Base-by-base conservation (phyloP, 2,888 invertebrate species). In the Drosophila borealis region DNA sequence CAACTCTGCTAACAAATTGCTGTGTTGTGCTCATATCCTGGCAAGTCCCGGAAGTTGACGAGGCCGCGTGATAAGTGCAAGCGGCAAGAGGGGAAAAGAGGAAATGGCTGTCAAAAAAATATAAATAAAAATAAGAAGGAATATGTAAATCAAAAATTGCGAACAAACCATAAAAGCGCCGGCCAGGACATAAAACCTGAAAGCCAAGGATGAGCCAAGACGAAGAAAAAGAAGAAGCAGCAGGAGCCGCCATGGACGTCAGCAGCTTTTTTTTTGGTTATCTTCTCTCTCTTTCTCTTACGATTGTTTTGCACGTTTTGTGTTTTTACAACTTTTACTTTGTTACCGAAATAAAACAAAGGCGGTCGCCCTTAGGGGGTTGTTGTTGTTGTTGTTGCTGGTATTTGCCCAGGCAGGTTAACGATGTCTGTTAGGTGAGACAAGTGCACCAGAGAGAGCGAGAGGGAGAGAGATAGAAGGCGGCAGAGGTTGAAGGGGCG, bases 281-380 rank as follows among this genome's bases (percentile, higher is more conserved):
- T 37, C 9, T 44, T 14, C 17, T 14, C 14, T 29, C 55, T 60
- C 48, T 50, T 51, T 39, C 37, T 17, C 1, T 46, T 5, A n/a
- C 53, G 34, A 19, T 8, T 45, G 39, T 63, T 63, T 64, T 48
- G 65, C 60, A 71, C 53, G 53, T 71, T 62, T 70, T 62, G 44
- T 50, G 45, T 65, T 84, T 81, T 79, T 79, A 80, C 75, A 80
- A 86, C 80, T 86, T 81, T 74, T 87, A 87, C 81, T 87, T 81
- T 81, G 81, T 81, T 87, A 80, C 70, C 66, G 71, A 81, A 86
- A 81, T 86, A 86, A 77, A 86, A 87, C 84, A 81, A 86, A 70
- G 77, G 57, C 60, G 44, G 11, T 39, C 59, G 54, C 63, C 71
- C 56, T 44, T 37, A 51, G 51, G 37, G 61, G 68, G 34, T 42